phyloP scores from a whole-genome alignment of 2,113 vertebrate genomes.

The Mesocricetus auratus region DNA sequence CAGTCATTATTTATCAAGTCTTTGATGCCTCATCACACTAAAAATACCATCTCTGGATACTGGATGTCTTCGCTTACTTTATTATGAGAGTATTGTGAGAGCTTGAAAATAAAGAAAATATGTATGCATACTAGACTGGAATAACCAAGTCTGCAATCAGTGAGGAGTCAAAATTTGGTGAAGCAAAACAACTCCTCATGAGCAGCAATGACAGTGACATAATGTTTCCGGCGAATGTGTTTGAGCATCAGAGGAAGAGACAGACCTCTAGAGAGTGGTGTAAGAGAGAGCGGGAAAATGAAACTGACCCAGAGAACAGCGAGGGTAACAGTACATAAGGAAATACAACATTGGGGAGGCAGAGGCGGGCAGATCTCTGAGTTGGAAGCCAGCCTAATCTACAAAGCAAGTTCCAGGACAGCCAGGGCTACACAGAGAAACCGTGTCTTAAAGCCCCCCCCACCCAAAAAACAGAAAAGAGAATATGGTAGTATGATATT shows the following conservation, averaged over 20 bases:
- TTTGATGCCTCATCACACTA: neutral
- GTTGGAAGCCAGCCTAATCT: neutral
- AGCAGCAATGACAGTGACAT: neutral
- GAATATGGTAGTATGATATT: neutral
- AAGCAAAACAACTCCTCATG: neutral
- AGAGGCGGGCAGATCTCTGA: neutral
- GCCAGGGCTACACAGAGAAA: neutral
- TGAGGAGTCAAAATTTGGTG: neutral
- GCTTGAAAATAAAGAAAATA: conserved; percentile 23
- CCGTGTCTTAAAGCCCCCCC: neutral
- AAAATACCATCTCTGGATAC: neutral
- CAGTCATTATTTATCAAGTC: neutral
- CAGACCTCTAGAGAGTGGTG: neutral
- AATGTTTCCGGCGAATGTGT: neutral
- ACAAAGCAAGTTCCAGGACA: neutral
- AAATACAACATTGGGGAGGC: neutral
- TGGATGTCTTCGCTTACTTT: neutral
- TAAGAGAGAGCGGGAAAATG: neutral
- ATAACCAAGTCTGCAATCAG: neutral
- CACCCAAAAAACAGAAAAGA: neutral
- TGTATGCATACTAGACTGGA: neutral
- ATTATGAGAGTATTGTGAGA: neutral
- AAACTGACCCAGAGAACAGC: neutral
- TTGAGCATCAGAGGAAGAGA: neutral
- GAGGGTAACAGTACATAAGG: neutral